Evolutionary conservation across 2,797 vertebrate species (phyloP).

Genomic region (Oreochromis mossambicus): DNA sequence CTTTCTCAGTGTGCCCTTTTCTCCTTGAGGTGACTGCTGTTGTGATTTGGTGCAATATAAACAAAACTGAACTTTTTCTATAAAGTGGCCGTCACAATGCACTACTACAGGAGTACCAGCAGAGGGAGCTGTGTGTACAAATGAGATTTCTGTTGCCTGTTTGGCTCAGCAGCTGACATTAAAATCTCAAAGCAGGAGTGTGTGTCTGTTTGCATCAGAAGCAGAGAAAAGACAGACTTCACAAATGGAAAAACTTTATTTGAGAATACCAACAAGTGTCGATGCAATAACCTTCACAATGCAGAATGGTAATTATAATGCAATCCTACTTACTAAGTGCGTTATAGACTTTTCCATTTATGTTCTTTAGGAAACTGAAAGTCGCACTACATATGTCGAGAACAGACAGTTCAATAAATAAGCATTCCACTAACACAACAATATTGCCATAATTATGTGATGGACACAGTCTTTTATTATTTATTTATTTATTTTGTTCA

Average conservation of each 20-base stretch:
- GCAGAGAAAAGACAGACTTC: constrained; percentile 60
- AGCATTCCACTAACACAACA: constrained; percentile 81
- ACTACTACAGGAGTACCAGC: constrained; percentile 7
- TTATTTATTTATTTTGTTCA: constrained; percentile 21
- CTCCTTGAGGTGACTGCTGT: background rate
- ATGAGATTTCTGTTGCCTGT: background rate
- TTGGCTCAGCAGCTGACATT: background rate
- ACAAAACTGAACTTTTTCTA: background rate
- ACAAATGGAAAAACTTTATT: constrained; percentile 84
- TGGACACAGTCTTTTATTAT: constrained; percentile 50
- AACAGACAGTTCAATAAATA: constrained; percentile 80
- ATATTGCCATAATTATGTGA: constrained; percentile 71
- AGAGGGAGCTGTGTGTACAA: constrained; percentile 19
- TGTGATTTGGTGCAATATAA: background rate
- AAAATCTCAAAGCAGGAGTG: background rate
- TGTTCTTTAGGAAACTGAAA: constrained; percentile 68
- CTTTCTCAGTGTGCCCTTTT: background rate
- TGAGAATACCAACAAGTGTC: constrained; percentile 75
- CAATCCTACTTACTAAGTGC: constrained; percentile 74
- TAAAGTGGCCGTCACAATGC: background rate
- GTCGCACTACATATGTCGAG: constrained; percentile 72
- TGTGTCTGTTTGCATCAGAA: background rate
- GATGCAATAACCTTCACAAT: constrained; percentile 79
- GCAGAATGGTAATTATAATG: constrained; percentile 74
- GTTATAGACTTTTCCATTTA: constrained; percentile 68